Evolutionary conservation across 2,797 vertebrate species (phyloP).

Genomic region (Remorina albescens): DNA sequence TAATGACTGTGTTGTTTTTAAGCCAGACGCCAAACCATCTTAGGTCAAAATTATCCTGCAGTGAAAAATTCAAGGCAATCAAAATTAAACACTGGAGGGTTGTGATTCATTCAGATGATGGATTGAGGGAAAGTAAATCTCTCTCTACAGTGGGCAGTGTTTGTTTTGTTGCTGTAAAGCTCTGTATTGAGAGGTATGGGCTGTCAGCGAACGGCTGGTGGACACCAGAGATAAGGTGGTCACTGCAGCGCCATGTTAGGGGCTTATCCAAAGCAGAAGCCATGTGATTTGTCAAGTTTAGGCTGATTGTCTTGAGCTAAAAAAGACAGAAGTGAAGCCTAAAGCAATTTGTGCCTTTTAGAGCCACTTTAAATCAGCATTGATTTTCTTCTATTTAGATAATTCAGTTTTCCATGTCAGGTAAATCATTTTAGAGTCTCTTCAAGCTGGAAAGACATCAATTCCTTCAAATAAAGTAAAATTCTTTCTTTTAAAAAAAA

Average conservation of each 20-base stretch:
- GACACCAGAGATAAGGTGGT: constrained; percentile 45
- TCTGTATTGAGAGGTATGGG: constrained; percentile 45
- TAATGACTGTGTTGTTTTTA: constrained; percentile 20
- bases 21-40: constrained; percentile 1
- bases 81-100: background rate
- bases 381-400: constrained; percentile 45
- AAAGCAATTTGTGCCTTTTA: constrained; percentile 1
- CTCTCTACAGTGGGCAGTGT: constrained; percentile 8
- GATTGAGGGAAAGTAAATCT: constrained; percentile 1
- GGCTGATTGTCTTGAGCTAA: constrained; percentile 21
- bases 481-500: too few species aligned
- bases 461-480: constrained; percentile 21
- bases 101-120: constrained; percentile 29
- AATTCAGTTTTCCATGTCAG: constrained; percentile 37
- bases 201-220: constrained; percentile 42
- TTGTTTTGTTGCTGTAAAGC: constrained; percentile 34
- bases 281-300: constrained; percentile 41
- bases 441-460: constrained; percentile 19
- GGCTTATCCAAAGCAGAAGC: constrained; percentile 25
- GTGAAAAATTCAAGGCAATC: constrained; percentile 34
- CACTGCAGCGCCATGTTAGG: constrained; percentile 21
- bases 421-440: constrained; percentile 19
- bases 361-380: constrained; percentile 38
- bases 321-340: constrained; percentile 9
- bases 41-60: constrained; percentile 8